Percentiles rank a stretch among this genome's conserved stretches.
Evolutionary conservation across 2,888 invertebrate genomes (phyloP).

Genomic region (Brachylomia viminalis): DNA sequence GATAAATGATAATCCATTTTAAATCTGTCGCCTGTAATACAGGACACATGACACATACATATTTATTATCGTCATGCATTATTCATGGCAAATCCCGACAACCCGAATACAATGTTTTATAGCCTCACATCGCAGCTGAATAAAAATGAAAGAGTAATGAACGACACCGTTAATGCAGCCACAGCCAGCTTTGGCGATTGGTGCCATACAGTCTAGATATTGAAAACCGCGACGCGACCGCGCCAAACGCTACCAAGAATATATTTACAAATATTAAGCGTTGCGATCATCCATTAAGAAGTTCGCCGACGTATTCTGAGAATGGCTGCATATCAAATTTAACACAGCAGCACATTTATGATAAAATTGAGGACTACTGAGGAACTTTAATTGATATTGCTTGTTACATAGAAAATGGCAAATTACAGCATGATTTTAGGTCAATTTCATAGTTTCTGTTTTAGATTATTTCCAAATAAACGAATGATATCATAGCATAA

Average conservation of each 20-base stretch:
- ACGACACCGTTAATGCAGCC: constrained; percentile 31
- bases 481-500: not conserved
- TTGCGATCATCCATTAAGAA: constrained; percentile 73
- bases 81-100: constrained; percentile 40
- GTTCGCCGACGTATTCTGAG: constrained; percentile 65
- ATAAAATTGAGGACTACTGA: constrained; percentile 50
- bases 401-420: constrained; percentile 9
- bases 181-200: constrained; percentile 51
- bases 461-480: constrained; percentile 10
- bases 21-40: constrained; percentile 14
- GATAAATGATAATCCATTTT: constrained; percentile 16
- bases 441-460: constrained; percentile 25
- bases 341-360: constrained; percentile 43
- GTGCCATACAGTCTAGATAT: constrained; percentile 63
- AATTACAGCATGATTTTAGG: constrained; percentile 7
- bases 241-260: constrained; percentile 41
- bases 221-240: constrained; percentile 44
- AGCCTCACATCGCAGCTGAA: constrained; percentile 32
- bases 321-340: constrained; percentile 56
- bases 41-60: constrained; percentile 17
- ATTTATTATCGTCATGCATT: constrained; percentile 46
- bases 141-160: constrained; percentile 57
- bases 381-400: constrained; percentile 36
- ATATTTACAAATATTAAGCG: constrained; percentile 59
- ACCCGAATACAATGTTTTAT: constrained; percentile 60